A percentile compares a stretch with the other conserved stretches of the same genome.
These are phyloP conservation scores for Muraenolepis orangiensis DNA, from an alignment of 2,797 vertebrate species.

Conservation along the genomic window DNA sequence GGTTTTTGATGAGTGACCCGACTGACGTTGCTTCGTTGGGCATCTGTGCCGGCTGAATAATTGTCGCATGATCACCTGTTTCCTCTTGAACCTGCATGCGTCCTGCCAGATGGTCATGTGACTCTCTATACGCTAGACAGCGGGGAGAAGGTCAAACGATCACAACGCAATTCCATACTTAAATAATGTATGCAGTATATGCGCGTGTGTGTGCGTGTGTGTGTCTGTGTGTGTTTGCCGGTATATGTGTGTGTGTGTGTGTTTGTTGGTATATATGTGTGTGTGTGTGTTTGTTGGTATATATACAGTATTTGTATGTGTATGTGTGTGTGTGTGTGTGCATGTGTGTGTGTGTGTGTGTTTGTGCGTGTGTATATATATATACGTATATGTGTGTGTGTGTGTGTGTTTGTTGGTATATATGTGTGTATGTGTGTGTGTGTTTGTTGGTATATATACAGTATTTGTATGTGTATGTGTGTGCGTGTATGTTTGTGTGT, in stretches of 20 bases:
- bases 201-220: background rate
- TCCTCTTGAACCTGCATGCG: background rate
- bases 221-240: slow-evolving; percentile 11
- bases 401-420: background rate
- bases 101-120: slow-evolving; percentile 2
- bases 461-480: background rate
- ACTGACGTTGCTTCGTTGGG: background rate
- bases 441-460: too few relatives aligned
- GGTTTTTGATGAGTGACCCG: background rate
- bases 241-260: slow-evolving; percentile 13
- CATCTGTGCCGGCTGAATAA: background rate
- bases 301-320: background rate
- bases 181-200: background rate
- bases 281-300: background rate
- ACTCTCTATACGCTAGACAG: slow-evolving; percentile 8
- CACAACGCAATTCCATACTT: slow-evolving; percentile 25
- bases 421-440: background rate
- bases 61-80: background rate
- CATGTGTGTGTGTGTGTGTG: too few relatives aligned
- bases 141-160: slow-evolving; percentile 22
- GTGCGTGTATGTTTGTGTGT: background rate
- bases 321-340: background rate
- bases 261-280: background rate
- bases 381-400: background rate
- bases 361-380: too few relatives aligned